phyloP scores from a whole-genome alignment of 1,140 invertebrate species.

The Tigriopus japonicus region DNA sequence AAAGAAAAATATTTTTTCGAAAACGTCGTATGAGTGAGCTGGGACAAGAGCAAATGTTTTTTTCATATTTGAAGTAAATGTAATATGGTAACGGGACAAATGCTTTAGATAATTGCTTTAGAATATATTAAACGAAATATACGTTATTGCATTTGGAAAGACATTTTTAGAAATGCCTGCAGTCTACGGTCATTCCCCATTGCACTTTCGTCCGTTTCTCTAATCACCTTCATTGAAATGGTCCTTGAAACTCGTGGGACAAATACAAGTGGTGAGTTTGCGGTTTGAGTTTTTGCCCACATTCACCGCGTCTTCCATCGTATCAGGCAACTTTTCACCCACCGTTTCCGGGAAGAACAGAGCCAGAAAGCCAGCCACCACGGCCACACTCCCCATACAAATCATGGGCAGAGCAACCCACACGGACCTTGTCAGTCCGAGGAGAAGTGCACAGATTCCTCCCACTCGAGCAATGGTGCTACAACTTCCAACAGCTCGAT shows the following conservation, averaged over 20 bases:
- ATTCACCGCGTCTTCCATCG: conserved; percentile 16
- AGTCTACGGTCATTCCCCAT: too few species aligned
- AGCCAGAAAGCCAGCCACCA: conserved; percentile 13
- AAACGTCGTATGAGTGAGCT: too few species aligned
- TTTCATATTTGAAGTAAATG: too few species aligned
- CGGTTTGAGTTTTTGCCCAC: conserved; percentile 1
- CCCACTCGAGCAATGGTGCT: conserved; percentile 20
- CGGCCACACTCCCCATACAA: conserved; percentile 7
- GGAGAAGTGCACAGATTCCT: conserved; percentile 17
- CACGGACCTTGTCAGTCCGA: neutral
- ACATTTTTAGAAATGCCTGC: too few species aligned
- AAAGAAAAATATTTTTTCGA: too few species aligned
- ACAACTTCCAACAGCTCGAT: conserved; percentile 17
- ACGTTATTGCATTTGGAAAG: too few species aligned
- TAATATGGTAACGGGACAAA: too few species aligned
- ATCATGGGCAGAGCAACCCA: conserved; percentile 16
- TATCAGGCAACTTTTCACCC: conserved; percentile 14
- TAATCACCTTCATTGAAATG: neutral
- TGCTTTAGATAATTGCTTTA: too few species aligned
- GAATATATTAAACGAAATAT: too few species aligned
- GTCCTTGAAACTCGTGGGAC: neutral
- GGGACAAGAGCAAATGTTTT: too few species aligned
- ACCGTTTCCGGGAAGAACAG: conserved; percentile 15
- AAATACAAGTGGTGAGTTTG: neutral
- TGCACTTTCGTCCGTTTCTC: too few species aligned